Conservation (phyloP, 2,113 vertebrate genomes). For the Lontra canadensis region DNA sequence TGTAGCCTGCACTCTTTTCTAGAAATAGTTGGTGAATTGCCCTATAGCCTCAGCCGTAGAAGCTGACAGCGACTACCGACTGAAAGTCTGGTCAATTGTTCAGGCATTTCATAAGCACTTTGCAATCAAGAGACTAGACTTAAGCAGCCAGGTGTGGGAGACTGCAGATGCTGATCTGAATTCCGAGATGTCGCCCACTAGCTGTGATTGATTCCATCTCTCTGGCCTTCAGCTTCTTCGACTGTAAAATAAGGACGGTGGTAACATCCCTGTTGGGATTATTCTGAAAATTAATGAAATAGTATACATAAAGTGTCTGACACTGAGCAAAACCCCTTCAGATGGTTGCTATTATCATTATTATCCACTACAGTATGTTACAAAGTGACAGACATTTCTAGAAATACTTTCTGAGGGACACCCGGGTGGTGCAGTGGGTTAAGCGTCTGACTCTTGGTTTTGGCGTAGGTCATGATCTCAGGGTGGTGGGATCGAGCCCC, state of each 20-base stretch:
- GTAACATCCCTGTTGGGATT: too few relatives aligned
- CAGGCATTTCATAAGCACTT: neutral
- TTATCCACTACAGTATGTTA: neutral
- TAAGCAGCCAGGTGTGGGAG: neutral
- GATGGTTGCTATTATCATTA: neutral
- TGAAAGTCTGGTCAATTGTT: neutral
- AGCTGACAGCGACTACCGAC: rapidly evolving
- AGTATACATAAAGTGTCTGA: neutral
- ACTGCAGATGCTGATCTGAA: neutral
- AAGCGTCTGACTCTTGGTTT: neutral
- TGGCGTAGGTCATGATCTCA: neutral
- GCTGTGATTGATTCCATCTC: neutral
- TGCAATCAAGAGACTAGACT: neutral
- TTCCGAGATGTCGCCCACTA: neutral
- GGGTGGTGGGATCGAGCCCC: neutral
- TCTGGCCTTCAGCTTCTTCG: neutral
- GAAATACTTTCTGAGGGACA: neutral
- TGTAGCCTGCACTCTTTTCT: neutral
- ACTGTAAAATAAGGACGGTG: neutral
- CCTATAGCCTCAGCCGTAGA: neutral
- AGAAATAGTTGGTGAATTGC: neutral
- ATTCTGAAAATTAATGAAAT: neutral
- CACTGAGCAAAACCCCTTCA: neutral
- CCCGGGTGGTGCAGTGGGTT: neutral
- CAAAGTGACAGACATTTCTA: neutral